phyloP scores from a whole-genome alignment of 23 tunicate genomes.

The Oikopleura dioica region DNA sequence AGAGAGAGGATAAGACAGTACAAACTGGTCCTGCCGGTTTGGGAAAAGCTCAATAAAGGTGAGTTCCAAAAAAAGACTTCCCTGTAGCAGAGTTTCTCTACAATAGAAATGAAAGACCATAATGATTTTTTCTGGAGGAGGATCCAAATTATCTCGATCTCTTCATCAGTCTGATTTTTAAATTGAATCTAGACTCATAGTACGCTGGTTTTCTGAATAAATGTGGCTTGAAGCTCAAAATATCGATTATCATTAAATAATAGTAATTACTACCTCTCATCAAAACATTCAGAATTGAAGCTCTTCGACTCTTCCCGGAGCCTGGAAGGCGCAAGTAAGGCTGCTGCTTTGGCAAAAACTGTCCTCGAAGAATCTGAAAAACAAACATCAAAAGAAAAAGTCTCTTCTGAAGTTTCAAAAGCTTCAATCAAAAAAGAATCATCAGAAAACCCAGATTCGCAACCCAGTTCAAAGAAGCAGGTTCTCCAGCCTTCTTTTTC shows the following conservation, averaged over 20 bases:
- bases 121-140: too few relatives aligned
- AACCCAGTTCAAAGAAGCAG: not conserved
- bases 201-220: too few relatives aligned
- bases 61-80: too few relatives aligned
- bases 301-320: not conserved
- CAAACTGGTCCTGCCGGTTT: not conserved
- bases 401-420: not conserved
- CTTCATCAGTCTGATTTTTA: too few relatives aligned
- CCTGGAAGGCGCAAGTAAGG: not conserved
- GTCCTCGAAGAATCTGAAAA: not conserved
- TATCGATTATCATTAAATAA: too few relatives aligned
- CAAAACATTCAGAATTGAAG: too few relatives aligned
- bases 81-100: too few relatives aligned
- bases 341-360: not conserved
- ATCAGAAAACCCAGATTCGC: not conserved
- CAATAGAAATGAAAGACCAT: too few relatives aligned
- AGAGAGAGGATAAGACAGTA: not conserved
- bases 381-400: not conserved
- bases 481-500: not conserved
- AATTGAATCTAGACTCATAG: too few relatives aligned
- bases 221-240: too few relatives aligned
- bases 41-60: not conserved
- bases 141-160: too few relatives aligned
- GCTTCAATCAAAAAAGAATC: not conserved
- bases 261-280: too few relatives aligned